phyloP scores from a whole-genome alignment of 2,888 invertebrate species.

The Camptogramma bilineatum region DNA sequence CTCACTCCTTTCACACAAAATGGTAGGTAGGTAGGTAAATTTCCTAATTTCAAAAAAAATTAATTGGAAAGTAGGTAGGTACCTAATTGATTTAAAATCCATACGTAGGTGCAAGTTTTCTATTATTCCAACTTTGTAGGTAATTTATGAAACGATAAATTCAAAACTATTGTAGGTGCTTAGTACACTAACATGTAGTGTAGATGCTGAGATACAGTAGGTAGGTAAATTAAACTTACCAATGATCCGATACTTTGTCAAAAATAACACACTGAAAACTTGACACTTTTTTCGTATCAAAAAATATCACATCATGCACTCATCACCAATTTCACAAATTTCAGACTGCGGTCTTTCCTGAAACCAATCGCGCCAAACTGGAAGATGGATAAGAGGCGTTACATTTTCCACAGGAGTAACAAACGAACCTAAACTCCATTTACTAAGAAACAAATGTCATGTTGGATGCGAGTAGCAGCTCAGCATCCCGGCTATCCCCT shows the following conservation, averaged over 20 bases:
- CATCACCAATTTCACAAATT: slow-evolving; percentile 48
- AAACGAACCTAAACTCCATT: slow-evolving; percentile 63
- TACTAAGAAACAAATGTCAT: slow-evolving; percentile 60
- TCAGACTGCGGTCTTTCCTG: slow-evolving; percentile 58
- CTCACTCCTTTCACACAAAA: no score
- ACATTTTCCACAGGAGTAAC: slow-evolving; percentile 57
- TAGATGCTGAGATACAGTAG: no score
- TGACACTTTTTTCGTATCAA: slow-evolving; percentile 17
- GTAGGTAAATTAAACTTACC: neutral
- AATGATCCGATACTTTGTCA: neutral
- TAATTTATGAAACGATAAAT: no score
- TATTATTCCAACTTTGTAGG: no score
- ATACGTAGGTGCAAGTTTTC: no score
- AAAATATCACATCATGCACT: slow-evolving; percentile 41
- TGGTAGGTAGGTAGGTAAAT: no score
- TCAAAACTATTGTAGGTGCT: no score
- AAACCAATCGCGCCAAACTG: slow-evolving; percentile 68
- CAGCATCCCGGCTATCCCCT: slow-evolving; percentile 68
- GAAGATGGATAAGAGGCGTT: slow-evolving; percentile 70
- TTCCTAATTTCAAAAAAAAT: no score
- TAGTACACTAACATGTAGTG: no score
- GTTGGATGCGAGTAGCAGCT: slow-evolving; percentile 50
- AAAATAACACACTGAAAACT: slow-evolving; percentile 16
- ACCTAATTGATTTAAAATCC: no score
- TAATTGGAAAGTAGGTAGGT: no score